Evolutionary conservation across 2,888 invertebrate genomes (phyloP).

Genomic region (Drosophila limbata): DNA sequence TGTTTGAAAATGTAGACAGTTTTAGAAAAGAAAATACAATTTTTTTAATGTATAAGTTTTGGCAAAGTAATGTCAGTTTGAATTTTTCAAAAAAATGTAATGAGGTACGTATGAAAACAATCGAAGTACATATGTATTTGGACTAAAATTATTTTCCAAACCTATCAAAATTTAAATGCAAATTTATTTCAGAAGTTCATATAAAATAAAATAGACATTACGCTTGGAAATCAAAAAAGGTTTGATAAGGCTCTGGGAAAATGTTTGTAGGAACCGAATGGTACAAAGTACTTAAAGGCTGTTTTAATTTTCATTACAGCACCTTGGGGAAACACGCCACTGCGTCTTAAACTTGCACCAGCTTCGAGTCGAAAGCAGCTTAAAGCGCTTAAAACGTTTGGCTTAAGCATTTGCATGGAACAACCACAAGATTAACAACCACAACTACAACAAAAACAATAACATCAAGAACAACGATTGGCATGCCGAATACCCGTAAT

Average conservation of each 20-base stretch:
- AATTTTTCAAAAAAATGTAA: background rate
- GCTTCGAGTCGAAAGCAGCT: conserved; percentile 34
- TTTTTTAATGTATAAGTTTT: too few relatives aligned
- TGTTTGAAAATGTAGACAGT: too few relatives aligned
- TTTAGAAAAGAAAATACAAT: too few relatives aligned
- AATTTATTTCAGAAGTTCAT: too few relatives aligned
- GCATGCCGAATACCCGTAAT: conserved; percentile 67
- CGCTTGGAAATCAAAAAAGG: too few relatives aligned
- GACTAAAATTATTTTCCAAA: background rate
- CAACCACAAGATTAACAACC: conserved; percentile 32
- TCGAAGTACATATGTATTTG: background rate
- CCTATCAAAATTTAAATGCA: background rate
- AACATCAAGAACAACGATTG: conserved; percentile 47
- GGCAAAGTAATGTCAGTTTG: background rate
- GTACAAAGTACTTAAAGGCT: too few relatives aligned
- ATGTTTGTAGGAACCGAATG: too few relatives aligned
- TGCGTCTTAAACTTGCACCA: conserved; percentile 34
- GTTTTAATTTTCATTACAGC: background rate
- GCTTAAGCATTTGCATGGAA: conserved; percentile 68
- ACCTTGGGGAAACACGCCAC: conserved; percentile 23
- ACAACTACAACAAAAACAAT: conserved; percentile 9
- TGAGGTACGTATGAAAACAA: background rate
- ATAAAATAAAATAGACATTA: too few relatives aligned
- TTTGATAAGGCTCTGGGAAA: too few relatives aligned
- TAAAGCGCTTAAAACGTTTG: conserved; percentile 67